Conservation (phyloP, 1,140 invertebrate species). For the Lamellibrachia luymesi region DNA sequence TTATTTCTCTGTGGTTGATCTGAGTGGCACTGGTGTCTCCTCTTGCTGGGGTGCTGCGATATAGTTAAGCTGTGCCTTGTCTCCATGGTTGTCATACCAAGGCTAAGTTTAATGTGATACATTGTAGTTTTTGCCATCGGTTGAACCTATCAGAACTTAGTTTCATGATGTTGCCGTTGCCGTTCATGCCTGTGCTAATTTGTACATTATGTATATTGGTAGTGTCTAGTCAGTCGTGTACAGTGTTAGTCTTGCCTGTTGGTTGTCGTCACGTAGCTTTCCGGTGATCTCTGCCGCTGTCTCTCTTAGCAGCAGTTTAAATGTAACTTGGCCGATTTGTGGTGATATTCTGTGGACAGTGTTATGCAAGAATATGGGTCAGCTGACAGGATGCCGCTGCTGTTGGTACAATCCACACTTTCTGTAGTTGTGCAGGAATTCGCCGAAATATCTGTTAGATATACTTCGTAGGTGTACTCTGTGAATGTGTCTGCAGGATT, state of each 20-base stretch:
- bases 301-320: background rate
- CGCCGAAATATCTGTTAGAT: background rate
- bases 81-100: background rate
- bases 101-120: background rate
- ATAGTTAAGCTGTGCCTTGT: background rate
- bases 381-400: background rate
- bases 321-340: background rate
- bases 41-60: background rate
- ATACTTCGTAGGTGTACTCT: background rate
- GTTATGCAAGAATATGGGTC: background rate
- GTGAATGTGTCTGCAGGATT: background rate
- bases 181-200: background rate
- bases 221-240: background rate
- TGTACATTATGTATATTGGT: conserved; percentile 5
- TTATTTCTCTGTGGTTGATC: background rate
- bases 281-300: background rate
- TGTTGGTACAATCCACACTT: background rate
- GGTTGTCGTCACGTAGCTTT: background rate
- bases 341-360: background rate
- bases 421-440: background rate
- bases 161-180: background rate
- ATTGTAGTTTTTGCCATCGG: background rate
- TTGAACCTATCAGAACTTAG: background rate
- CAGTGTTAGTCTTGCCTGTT: background rate
- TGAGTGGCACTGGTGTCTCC: background rate